Evolutionary conservation across 2,888 invertebrate species (phyloP).

Genomic region (Polyommatus iphigenia): DNA sequence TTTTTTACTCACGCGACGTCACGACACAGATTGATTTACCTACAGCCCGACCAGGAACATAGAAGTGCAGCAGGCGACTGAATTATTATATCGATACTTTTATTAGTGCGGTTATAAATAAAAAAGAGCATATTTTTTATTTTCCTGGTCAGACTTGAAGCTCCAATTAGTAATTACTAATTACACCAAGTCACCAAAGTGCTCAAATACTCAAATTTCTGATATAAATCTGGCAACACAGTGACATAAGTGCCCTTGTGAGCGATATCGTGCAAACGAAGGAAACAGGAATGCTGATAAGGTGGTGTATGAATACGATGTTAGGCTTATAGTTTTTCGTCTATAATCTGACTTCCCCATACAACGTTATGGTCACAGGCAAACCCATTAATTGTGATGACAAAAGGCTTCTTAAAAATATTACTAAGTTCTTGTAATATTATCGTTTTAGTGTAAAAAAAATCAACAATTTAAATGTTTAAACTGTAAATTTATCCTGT

Average conservation of each 20-base stretch:
- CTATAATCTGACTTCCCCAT: conserved; percentile 44
- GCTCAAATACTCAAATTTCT: not conserved
- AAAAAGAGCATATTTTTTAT: not conserved
- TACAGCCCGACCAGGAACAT: not conserved
- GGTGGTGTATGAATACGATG: conserved; percentile 38
- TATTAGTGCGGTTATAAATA: not conserved
- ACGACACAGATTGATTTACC: not conserved
- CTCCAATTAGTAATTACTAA: too few relatives aligned
- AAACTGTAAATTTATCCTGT: not conserved
- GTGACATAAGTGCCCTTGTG: conserved; percentile 21
- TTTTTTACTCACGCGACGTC: not conserved
- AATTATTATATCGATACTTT: not conserved
- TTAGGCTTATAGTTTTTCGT: conserved; percentile 43
- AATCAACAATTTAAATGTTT: not conserved
- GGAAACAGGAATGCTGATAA: conserved; percentile 51
- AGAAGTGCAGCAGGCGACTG: not conserved
- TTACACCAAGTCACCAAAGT: not conserved
- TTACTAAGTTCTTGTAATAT: not conserved
- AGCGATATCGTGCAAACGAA: conserved; percentile 31
- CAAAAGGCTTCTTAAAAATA: not conserved
- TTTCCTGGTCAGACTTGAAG: not conserved
- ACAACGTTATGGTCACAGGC: conserved; percentile 9
- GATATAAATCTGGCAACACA: conserved; percentile 23
- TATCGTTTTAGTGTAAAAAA: not conserved
- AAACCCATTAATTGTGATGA: not conserved